phyloP scores from a whole-genome alignment of 2,797 vertebrate genomes.

The Pachyuromys duprasi region DNA sequence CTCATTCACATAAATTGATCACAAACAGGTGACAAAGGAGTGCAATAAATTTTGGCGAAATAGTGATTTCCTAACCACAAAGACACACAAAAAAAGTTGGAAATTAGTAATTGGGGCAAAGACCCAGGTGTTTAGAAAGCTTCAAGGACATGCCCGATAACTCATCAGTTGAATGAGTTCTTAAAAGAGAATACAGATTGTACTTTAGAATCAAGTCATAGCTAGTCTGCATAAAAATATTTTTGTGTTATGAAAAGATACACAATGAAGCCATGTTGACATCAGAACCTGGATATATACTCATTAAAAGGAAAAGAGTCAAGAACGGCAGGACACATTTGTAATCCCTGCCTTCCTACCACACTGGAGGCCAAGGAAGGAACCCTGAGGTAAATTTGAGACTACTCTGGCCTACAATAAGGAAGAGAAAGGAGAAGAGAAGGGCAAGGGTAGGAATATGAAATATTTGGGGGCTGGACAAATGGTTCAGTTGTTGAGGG shows the following conservation, averaged over 20 bases:
- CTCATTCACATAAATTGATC: conserved; percentile 32
- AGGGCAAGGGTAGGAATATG: neutral
- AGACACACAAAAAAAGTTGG: neutral
- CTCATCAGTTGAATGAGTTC: neutral
- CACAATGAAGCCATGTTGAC: neutral
- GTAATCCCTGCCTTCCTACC: neutral
- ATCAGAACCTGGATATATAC: neutral
- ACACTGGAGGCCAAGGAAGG: neutral
- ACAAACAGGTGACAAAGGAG: conserved; percentile 5
- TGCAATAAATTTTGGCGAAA: conserved; percentile 12
- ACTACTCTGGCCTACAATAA: neutral
- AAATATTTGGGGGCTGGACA: neutral
- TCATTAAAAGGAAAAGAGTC: neutral
- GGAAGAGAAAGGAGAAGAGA: neutral
- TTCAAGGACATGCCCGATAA: neutral
- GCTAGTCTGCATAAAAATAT: conserved; percentile 16
- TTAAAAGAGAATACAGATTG: neutral
- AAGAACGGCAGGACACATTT: neutral
- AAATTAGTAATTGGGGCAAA: neutral
- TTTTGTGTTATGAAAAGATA: neutral
- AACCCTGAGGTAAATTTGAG: neutral
- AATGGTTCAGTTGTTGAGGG: neutral
- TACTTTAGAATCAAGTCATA: conserved; percentile 8
- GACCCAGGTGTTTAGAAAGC: neutral
- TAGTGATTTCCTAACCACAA: neutral